phyloP scores from a whole-genome alignment of 2,113 vertebrate genomes.

The Forbesichthys agassizii region DNA sequence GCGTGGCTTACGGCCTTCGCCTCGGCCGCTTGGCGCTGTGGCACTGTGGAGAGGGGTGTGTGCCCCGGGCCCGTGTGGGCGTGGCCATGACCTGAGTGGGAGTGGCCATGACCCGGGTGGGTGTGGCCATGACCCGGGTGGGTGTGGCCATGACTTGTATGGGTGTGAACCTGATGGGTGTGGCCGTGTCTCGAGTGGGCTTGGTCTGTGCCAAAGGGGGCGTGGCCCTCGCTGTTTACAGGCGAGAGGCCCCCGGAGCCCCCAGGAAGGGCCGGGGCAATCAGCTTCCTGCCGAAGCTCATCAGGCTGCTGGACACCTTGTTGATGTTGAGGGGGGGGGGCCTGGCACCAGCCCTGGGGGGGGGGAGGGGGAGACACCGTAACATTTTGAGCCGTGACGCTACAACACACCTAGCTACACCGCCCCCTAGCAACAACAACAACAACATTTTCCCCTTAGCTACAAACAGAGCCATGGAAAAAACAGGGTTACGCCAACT shows the following conservation, averaged over 20 bases:
- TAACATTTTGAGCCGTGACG: no score
- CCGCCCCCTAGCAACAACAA: no score
- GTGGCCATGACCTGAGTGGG: slow-evolving; percentile 45
- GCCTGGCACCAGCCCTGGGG: slow-evolving; percentile 73
- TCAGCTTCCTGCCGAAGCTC: slow-evolving; percentile 94
- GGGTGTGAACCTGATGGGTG: no score
- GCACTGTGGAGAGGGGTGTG: slow-evolving; percentile 50
- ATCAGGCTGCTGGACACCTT: slow-evolving; percentile 96
- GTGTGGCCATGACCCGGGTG: slow-evolving; percentile 8
- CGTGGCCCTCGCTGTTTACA: slow-evolving; percentile 69
- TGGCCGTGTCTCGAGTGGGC: no score
- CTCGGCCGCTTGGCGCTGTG: slow-evolving; percentile 57
- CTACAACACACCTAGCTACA: no score
- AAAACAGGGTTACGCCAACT: no score
- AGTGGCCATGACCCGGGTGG: slow-evolving; percentile 21
- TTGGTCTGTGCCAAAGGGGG: slow-evolving; percentile 30
- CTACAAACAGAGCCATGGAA: no score
- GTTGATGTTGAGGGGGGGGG: slow-evolving; percentile 92
- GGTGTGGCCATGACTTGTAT: no score
- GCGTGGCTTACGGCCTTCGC: slow-evolving; percentile 32
- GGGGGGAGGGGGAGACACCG: neutral
- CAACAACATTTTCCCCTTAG: no score
- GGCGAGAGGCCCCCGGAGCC: slow-evolving; percentile 64
- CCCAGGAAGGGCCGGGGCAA: slow-evolving; percentile 83
- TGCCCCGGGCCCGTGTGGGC: slow-evolving; percentile 24